Conservation (phyloP, 1,140 invertebrate genomes). For the Drosophila parabipectinata region DNA sequence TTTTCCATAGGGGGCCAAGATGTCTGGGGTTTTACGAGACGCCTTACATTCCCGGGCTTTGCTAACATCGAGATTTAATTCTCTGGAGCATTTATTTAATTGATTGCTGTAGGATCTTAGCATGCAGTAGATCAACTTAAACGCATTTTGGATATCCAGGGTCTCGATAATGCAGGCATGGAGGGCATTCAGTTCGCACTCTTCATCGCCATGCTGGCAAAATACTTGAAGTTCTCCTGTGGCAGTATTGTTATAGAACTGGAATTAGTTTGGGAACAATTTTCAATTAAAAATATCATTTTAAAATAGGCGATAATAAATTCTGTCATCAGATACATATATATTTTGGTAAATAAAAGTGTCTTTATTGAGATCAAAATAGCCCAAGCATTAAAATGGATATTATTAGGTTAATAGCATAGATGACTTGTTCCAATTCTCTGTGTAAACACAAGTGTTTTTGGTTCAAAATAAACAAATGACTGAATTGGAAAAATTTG, state of each 20-base stretch:
- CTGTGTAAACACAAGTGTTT: not conserved
- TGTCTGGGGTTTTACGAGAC: constrained; percentile 53
- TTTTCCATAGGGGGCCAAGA: constrained; percentile 68
- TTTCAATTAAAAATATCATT: not conserved
- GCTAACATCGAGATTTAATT: constrained; percentile 52
- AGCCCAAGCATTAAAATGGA: not conserved
- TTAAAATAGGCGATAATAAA: not conserved
- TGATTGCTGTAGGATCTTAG: constrained; percentile 53
- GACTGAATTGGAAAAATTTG: not conserved
- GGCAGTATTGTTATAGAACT: constrained; percentile 67
- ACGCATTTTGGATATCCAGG: constrained; percentile 38
- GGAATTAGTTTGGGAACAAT: not conserved
- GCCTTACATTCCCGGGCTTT: constrained; percentile 59
- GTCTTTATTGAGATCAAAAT: constrained; percentile 1
- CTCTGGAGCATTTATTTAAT: constrained; percentile 55
- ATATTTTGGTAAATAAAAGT: constrained; percentile 12
- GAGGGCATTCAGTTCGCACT: constrained; percentile 78
- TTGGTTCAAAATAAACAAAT: not conserved
- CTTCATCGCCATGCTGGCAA: constrained; percentile 68
- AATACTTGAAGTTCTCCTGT: constrained; percentile 37
- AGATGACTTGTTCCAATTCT: not conserved
- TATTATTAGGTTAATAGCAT: not conserved
- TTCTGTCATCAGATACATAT: not conserved
- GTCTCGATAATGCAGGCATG: constrained; percentile 76
- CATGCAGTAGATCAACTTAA: constrained; percentile 73